Percentiles rank a stretch among this genome's conserved stretches.
These are phyloP conservation scores for Hipparchia sbordonii DNA, from an alignment of 2,888 invertebrate genomes.

Conservation along the genomic window DNA sequence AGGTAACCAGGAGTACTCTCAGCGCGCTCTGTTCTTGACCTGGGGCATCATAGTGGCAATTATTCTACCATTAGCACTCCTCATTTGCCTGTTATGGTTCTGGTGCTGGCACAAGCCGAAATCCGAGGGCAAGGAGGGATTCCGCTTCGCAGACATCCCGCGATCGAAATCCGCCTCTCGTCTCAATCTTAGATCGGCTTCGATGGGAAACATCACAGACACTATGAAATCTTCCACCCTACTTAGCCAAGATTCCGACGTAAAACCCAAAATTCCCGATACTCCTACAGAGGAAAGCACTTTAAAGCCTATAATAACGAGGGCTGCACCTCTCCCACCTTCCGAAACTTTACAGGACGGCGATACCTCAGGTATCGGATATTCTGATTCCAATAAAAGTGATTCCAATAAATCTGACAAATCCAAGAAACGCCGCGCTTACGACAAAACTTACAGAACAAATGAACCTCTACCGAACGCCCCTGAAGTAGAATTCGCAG, in stretches of 20 bases:
- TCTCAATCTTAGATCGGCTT: slow-evolving; percentile 79
- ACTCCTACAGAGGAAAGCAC: slow-evolving; percentile 70
- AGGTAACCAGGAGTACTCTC: slow-evolving; percentile 87
- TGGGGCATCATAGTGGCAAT: slow-evolving; percentile 88
- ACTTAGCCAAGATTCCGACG: slow-evolving; percentile 65
- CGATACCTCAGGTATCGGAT: slow-evolving; percentile 79
- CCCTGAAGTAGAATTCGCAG: slow-evolving; percentile 90
- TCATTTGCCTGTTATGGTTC: slow-evolving; percentile 85
- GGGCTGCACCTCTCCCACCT: slow-evolving; percentile 63
- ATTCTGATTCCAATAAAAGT: slow-evolving; percentile 78
- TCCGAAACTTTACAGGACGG: slow-evolving; percentile 62
- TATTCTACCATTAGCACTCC: slow-evolving; percentile 86
- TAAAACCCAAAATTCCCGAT: slow-evolving; percentile 63
- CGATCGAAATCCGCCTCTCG: slow-evolving; percentile 84
- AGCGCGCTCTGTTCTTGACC: slow-evolving; percentile 88
- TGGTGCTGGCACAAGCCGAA: slow-evolving; percentile 83
- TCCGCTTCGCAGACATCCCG: slow-evolving; percentile 80
- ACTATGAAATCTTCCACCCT: slow-evolving; percentile 73
- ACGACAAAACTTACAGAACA: slow-evolving; percentile 92
- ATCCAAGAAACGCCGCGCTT: slow-evolving; percentile 87
- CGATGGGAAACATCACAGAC: slow-evolving; percentile 81
- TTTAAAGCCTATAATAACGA: slow-evolving; percentile 50
- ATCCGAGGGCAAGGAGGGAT: slow-evolving; percentile 82
- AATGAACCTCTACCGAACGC: slow-evolving; percentile 90
- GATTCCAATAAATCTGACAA: slow-evolving; percentile 80